These are phyloP conservation scores for Ecliptopera silaceata DNA, from an alignment of 2,888 invertebrate genomes.

Conservation along the genomic window DNA sequence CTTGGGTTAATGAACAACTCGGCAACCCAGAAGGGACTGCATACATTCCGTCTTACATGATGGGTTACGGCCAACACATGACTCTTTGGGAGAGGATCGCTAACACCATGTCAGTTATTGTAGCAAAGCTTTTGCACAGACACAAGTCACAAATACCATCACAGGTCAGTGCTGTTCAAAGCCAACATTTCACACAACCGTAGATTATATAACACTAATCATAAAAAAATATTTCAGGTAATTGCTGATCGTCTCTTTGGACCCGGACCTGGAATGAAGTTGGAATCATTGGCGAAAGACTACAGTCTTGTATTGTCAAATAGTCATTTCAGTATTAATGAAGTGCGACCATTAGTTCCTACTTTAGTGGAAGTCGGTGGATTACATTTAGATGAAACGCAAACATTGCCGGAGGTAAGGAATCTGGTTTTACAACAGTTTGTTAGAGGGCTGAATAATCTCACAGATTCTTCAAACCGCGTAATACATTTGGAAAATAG, in stretches of 20 bases:
- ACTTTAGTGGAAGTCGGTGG: conserved; percentile 83
- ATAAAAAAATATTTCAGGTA: conserved; percentile 47
- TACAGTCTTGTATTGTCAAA: conserved; percentile 81
- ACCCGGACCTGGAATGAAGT: conserved; percentile 63
- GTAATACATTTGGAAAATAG: not conserved
- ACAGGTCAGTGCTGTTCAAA: conserved; percentile 60
- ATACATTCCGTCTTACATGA: conserved; percentile 82
- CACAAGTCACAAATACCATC: conserved; percentile 71
- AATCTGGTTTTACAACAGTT: not conserved
- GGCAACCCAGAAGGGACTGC: conserved; percentile 83
- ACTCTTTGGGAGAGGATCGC: conserved; percentile 71
- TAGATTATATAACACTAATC: not conserved
- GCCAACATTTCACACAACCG: not conserved
- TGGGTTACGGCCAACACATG: conserved; percentile 77
- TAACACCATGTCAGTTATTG: conserved; percentile 69
- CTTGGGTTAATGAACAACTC: conserved; percentile 81
- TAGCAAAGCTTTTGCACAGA: conserved; percentile 67
- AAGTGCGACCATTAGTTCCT: conserved; percentile 80
- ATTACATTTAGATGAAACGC: conserved; percentile 75
- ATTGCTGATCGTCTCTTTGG: conserved; percentile 80
- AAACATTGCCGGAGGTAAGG: conserved; percentile 69
- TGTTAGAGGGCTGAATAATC: no score
- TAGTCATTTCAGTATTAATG: conserved; percentile 82
- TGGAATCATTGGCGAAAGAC: conserved; percentile 72
- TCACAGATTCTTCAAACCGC: not conserved